A percentile compares a stretch with the other conserved stretches of the same genome.
These are phyloP conservation scores for Pygoscelis adeliae DNA, from an alignment of 2,113 vertebrate genomes.

Conservation along the genomic window DNA sequence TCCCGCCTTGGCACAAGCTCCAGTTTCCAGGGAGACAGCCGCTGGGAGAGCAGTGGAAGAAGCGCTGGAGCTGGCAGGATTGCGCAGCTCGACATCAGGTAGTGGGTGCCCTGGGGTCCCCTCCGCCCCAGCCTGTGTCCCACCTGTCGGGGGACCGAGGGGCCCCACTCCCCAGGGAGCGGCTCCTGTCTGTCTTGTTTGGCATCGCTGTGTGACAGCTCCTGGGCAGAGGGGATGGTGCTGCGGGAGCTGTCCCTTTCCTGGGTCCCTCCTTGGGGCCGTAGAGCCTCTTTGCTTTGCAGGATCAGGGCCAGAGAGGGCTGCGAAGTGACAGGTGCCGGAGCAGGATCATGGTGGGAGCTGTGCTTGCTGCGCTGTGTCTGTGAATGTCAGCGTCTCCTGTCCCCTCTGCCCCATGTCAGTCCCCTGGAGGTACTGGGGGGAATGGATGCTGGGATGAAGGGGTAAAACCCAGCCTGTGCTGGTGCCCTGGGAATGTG, in stretches of 20 bases:
- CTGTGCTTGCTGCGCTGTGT: not conserved
- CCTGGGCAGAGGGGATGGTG: not conserved
- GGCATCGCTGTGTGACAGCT: not conserved
- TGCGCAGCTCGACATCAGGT: not conserved
- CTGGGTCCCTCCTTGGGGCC: not conserved
- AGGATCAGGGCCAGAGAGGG: not conserved
- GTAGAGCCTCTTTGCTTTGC: not conserved
- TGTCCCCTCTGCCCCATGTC: not conserved
- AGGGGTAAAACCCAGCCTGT: not conserved
- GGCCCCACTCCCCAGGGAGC: not conserved
- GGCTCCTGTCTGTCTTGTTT: not conserved
- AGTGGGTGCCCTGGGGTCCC: too few relatives aligned
- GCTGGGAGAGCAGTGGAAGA: not conserved
- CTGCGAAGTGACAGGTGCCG: not conserved
- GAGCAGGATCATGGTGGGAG: rapidly evolving
- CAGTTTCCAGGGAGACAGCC: slow-evolving; percentile 40
- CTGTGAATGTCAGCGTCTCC: not conserved
- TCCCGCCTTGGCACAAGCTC: not conserved
- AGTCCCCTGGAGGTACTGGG: not conserved
- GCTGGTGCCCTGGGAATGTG: not conserved
- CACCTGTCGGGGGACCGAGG: not conserved
- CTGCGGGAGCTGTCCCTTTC: not conserved
- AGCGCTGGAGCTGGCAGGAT: not conserved
- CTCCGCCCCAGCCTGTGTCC: not conserved
- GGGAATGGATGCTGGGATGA: not conserved